These are phyloP conservation scores for Dinocampus coccinellae DNA, from an alignment of 2,888 invertebrate genomes.

Conservation along the genomic window DNA sequence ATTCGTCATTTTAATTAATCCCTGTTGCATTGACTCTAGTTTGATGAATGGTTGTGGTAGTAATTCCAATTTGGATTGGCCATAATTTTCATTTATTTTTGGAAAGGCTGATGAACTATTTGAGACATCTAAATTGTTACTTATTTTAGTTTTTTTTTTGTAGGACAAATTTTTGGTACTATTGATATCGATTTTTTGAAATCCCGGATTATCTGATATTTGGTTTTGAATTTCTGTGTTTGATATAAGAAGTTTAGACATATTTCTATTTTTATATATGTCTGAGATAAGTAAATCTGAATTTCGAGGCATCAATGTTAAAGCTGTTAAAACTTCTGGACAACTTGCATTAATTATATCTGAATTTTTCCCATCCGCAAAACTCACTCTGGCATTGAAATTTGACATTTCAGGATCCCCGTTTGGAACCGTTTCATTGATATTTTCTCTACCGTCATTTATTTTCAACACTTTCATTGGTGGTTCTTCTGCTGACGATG, in stretches of 20 bases:
- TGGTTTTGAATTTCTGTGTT: conserved; percentile 62
- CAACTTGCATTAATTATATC: conserved; percentile 55
- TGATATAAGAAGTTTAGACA: conserved; percentile 60
- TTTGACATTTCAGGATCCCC: conserved; percentile 61
- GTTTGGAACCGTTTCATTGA: conserved; percentile 57
- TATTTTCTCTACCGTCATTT: conserved; percentile 55
- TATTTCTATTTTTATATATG: conserved; percentile 41
- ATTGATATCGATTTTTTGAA: conserved; percentile 61
- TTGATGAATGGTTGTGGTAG: conserved; percentile 60
- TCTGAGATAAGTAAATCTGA: conserved; percentile 50
- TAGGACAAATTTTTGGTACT: conserved; percentile 42
- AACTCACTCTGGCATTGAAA: conserved; percentile 56
- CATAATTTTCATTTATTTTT: conserved; percentile 53
- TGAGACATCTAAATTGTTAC: conserved; percentile 44
- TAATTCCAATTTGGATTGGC: conserved; percentile 48
- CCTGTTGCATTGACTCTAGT: conserved; percentile 57
- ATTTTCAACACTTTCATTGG: conserved; percentile 56
- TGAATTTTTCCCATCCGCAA: conserved; percentile 55
- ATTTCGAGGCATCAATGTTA: conserved; percentile 63
- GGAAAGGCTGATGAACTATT: conserved; percentile 52
- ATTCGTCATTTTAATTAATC: conserved; percentile 56
- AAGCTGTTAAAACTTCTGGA: conserved; percentile 63
- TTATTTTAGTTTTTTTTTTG: conserved; percentile 39
- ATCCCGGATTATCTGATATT: conserved; percentile 61
- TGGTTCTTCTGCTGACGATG: conserved; percentile 50